A percentile compares a stretch with the other conserved stretches of the same genome.
These are phyloP conservation scores for Monopterus albus DNA, from an alignment of 2,113 vertebrate species.

Conservation along the genomic window DNA sequence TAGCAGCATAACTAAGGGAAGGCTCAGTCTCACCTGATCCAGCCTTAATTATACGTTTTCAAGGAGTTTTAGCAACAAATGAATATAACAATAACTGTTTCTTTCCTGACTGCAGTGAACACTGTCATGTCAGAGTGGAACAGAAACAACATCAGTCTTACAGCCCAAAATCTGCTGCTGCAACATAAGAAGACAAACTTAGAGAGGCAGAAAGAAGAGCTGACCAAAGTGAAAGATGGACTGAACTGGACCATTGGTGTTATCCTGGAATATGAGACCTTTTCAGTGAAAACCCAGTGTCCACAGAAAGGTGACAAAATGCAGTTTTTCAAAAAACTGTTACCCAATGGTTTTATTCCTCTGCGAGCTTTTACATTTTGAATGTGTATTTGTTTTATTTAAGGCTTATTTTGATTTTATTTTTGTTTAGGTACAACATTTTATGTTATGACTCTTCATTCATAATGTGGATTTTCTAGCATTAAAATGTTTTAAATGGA, in stretches of 20 bases:
- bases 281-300: constrained; percentile 36
- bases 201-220: not conserved
- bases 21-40: too few relatives aligned
- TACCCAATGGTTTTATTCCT: too few relatives aligned
- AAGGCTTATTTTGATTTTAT: not conserved
- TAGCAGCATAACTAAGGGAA: too few relatives aligned
- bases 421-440: not conserved
- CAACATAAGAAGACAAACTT: not conserved
- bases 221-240: constrained; percentile 32
- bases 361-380: not conserved
- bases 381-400: too few relatives aligned
- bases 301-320: constrained; percentile 41
- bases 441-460: not conserved
- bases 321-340: not conserved
- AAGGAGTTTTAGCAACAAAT: not conserved
- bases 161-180: too few relatives aligned
- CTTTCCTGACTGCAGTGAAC: constrained; percentile 14
- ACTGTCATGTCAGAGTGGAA: not conserved
- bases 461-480: not conserved
- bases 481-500: too few relatives aligned
- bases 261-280: constrained; percentile 20
- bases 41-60: too few relatives aligned
- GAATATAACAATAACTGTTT: not conserved
- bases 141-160: not conserved
- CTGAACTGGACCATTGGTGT: constrained; percentile 59